Base-by-base conservation (phyloP, 2,888 invertebrate genomes). In the Acleris emargana region DNA sequence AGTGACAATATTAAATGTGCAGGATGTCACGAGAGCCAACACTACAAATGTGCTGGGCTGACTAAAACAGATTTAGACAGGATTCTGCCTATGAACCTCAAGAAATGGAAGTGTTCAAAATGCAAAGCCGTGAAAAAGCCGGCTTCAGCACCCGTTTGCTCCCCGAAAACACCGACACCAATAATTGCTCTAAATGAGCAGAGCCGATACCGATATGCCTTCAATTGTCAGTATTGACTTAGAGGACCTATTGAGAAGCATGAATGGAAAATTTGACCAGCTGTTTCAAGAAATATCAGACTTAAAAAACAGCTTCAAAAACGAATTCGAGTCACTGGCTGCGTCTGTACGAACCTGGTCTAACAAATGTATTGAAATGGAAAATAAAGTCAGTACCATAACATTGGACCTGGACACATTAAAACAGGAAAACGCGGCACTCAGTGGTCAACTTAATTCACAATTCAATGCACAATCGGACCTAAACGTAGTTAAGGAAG, bases 81-180 rank as follows among this genome's bases (percentile, higher is more conserved):
- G 18, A 51, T 51, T 13, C 51, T 51, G 17, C 51, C 51, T 20
- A 51, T 51, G 51, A 51, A 51, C 51, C n/a, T n/a, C 13, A 13
- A n/a, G 51, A 51, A 51, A 51, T 51, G 51, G 51, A 16, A 18
- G 20, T 51, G 51, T 20, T 17, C n/a, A 13, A 13, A 18, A n/a
- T 51, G 51, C 13, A 51, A 51, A 51, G 13, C 51, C 18, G 20
- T 13, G 13, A 51, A 51, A 18, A 51, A 51, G 20, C 13, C 51
- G 4, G n/a, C 51, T 13, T 20, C 20, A 18, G 13, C n/a, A 17
- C 51, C 51, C 18, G 17, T 20, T 13, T 0, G 13, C 17, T 20
- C 13, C 20, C 51, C 18, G 20, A 13, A 17, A 18, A 18, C 20
- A 16, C 18, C 17, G n/a, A 20, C 18, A 18, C 20, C n/a, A 13